Conservation (phyloP, 2,888 invertebrate species). For the Lycophotia porphyrea region DNA sequence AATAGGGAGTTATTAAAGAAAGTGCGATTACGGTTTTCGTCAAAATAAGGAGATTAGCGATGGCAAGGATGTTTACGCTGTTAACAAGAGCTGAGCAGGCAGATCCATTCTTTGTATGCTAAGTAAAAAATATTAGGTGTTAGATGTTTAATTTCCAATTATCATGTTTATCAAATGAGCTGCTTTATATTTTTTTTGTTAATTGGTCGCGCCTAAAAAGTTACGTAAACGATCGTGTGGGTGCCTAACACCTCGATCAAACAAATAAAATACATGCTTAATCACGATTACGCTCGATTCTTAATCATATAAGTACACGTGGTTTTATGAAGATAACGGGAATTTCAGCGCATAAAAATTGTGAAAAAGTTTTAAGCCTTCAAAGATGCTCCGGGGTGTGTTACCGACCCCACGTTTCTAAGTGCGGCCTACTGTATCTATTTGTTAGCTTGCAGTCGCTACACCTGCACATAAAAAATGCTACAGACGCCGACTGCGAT, state of each 20-base stretch:
- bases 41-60: slow-evolving; percentile 48
- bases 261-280: not conserved
- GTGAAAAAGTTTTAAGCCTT: not conserved
- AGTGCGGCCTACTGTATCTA: not conserved
- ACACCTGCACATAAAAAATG: not conserved
- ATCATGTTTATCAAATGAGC: not conserved
- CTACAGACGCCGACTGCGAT: not conserved
- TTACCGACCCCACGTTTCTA: not conserved
- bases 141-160: not conserved
- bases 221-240: not conserved
- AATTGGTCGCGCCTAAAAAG: not conserved
- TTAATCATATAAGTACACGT: not conserved
- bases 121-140: not conserved
- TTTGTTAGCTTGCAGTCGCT: not conserved
- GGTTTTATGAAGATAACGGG: not conserved
- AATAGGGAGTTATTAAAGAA: slow-evolving; percentile 81
- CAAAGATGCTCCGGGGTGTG: not conserved
- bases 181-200: not conserved
- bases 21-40: slow-evolving; percentile 65
- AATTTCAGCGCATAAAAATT: not conserved
- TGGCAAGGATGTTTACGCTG: slow-evolving; percentile 4
- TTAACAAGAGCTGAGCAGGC: not conserved
- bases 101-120: not conserved
- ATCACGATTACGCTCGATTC: not conserved
- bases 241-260: not conserved